phyloP scores from a whole-genome alignment of 2,797 vertebrate genomes.

The Pseudochirops cupreus region DNA sequence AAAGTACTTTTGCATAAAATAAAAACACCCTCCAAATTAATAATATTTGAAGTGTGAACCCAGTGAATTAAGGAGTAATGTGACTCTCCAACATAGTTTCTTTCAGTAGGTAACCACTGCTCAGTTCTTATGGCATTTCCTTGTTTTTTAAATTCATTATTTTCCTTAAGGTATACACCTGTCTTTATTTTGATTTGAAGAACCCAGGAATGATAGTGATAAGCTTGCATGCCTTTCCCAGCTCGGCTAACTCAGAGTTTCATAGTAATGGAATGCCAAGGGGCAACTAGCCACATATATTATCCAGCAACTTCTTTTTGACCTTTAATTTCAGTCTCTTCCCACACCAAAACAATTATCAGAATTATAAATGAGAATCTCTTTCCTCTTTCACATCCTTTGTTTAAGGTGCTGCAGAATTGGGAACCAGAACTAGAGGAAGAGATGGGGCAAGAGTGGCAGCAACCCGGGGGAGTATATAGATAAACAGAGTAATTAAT shows the following conservation, averaged over 20 bases:
- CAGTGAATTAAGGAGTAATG: neutral
- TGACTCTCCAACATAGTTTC: neutral
- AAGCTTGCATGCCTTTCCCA: neutral
- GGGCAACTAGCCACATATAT: neutral
- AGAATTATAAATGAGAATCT: neutral
- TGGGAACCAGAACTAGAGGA: neutral
- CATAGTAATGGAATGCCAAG: neutral
- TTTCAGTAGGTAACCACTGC: neutral
- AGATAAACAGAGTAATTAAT: neutral
- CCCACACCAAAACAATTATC: neutral
- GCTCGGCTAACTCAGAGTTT: neutral
- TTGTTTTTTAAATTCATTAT: neutral
- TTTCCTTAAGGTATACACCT: neutral
- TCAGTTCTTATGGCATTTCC: neutral
- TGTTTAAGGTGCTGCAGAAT: neutral
- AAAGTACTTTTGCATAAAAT: neutral
- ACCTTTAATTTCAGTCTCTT: neutral
- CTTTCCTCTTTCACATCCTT: neutral
- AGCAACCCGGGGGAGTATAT: neutral
- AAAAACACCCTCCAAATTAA: neutral
- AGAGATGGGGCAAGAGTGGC: neutral
- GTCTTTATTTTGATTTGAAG: neutral
- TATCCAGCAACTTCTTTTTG: neutral
- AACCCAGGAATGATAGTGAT: neutral
- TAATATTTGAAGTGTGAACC: neutral